A percentile compares a stretch with the other conserved stretches of the same genome.
These are phyloP conservation scores for Pachycephala philippinensis DNA, from an alignment of 2,113 vertebrate genomes.

Conservation along the genomic window DNA sequence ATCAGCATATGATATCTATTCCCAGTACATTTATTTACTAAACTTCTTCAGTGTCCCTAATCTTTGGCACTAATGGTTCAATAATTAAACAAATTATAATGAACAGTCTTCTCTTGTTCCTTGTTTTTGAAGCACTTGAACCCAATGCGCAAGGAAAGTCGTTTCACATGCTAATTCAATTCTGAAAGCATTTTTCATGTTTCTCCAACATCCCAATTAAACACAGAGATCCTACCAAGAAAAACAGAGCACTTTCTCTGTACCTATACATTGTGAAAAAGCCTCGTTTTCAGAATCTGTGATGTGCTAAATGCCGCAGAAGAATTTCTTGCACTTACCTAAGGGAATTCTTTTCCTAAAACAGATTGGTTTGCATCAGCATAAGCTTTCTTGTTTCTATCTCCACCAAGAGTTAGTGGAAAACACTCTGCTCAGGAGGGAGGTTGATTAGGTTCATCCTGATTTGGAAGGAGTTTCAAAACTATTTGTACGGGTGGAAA, in stretches of 20 bases:
- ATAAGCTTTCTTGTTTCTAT: neutral
- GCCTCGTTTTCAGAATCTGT: neutral
- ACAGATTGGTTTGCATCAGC: neutral
- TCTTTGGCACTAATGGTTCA: constrained; percentile 63
- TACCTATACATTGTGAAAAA: neutral
- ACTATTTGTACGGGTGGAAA: neutral
- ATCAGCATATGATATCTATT: constrained; percentile 61
- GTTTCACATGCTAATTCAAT: constrained; percentile 28
- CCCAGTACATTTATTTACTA: constrained; percentile 58
- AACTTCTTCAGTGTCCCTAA: constrained; percentile 53
- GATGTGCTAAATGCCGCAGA: neutral
- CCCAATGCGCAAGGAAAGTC: constrained; percentile 6
- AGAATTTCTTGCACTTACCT: neutral
- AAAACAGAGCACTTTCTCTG: neutral
- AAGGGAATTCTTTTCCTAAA: neutral
- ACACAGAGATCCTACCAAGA: neutral
- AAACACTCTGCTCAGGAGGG: neutral
- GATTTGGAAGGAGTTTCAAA: neutral
- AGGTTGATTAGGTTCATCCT: neutral
- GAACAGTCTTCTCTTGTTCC: constrained; percentile 46
- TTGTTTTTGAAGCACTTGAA: constrained; percentile 48
- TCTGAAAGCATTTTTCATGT: constrained; percentile 41
- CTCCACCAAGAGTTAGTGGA: neutral
- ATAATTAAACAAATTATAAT: constrained; percentile 65
- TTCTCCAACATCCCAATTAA: constrained; percentile 7